phyloP scores from a whole-genome alignment of 2,113 vertebrate genomes.

The Casuarius casuarius region DNA sequence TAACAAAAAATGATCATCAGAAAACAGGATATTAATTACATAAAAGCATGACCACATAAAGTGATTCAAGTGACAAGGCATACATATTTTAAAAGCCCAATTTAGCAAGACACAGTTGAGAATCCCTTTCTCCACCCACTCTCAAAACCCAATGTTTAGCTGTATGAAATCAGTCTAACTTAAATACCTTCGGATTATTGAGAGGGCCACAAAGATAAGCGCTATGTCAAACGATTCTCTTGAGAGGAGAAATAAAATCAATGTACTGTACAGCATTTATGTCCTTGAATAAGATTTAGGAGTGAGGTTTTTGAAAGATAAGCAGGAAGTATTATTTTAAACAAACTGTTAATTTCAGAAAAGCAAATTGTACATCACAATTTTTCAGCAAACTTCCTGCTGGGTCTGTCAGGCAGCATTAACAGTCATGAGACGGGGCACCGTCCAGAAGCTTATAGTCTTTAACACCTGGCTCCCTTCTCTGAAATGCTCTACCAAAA shows the following conservation, averaged over 20 bases:
- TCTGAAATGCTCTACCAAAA: not conserved
- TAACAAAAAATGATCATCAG: not conserved
- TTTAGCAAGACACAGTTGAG: not conserved
- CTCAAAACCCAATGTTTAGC: not conserved
- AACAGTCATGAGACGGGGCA: not conserved
- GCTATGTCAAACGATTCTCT: not conserved
- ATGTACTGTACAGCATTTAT: not conserved
- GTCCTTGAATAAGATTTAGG: not conserved
- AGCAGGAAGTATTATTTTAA: not conserved
- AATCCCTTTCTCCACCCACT: not conserved
- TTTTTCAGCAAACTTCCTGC: not conserved
- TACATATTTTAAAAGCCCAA: not conserved
- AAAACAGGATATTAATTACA: not conserved
- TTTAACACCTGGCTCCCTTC: not conserved
- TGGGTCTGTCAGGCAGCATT: not conserved
- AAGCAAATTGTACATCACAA: not conserved
- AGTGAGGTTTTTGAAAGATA: not conserved
- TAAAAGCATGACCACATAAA: not conserved
- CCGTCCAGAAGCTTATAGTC: not conserved
- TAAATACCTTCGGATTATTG: not conserved
- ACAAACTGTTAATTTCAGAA: not conserved
- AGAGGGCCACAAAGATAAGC: constrained; percentile 14
- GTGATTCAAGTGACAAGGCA: not conserved
- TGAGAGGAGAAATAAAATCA: constrained; percentile 12
- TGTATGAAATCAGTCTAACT: not conserved